phyloP scores from a whole-genome alignment of 2,113 vertebrate species.

The Anhinga rufa region DNA sequence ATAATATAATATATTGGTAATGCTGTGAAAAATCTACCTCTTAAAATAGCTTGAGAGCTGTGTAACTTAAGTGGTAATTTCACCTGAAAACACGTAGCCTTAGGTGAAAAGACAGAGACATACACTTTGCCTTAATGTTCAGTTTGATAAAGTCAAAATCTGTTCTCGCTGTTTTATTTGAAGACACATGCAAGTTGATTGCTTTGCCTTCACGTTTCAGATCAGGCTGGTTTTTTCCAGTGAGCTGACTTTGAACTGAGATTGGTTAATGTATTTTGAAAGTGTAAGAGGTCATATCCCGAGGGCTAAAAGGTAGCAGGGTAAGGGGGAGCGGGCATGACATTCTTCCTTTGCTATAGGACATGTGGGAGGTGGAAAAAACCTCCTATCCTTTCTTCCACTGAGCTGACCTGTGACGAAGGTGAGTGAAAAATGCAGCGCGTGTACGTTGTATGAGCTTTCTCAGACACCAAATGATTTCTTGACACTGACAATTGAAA shows the following conservation, averaged over 20 bases:
- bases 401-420: background rate
- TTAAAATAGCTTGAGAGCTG: background rate
- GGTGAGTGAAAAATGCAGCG: no score
- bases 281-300: background rate
- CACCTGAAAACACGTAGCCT: background rate
- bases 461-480: background rate
- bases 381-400: background rate
- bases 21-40: background rate
- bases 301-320: background rate
- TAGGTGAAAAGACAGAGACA: background rate
- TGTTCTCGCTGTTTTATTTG: background rate
- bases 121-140: rapidly evolving
- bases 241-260: background rate
- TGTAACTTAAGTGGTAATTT: background rate
- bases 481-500: background rate
- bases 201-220: background rate
- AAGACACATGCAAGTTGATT: background rate
- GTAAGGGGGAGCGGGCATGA: background rate
- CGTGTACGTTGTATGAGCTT: rapidly evolving
- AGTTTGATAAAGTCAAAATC: background rate
- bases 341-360: background rate
- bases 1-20: background rate
- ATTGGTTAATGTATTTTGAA: background rate
- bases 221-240: background rate
- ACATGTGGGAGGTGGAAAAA: background rate